Conservation (phyloP, 2,113 vertebrate species). For the Redunca redunca region DNA sequence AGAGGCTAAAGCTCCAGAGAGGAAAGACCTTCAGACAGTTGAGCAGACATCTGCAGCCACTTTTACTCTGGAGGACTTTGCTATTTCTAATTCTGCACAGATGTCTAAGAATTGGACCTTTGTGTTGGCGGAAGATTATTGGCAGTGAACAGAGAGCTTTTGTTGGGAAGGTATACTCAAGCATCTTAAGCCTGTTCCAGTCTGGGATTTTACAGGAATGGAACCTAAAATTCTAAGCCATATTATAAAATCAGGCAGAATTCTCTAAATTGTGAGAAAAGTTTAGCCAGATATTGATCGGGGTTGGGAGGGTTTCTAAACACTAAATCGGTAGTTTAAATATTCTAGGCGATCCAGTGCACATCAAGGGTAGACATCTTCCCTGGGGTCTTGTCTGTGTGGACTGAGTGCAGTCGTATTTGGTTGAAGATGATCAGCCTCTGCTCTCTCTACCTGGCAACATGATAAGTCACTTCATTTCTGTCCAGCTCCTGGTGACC, state of each 20-base stretch:
- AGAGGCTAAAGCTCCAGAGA: neutral
- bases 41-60: neutral
- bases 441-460: neutral
- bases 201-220: neutral
- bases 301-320: neutral
- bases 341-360: rapidly evolving
- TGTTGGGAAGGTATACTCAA: neutral
- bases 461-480: neutral
- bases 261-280: neutral
- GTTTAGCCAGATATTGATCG: neutral
- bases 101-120: neutral
- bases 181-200: rapidly evolving
- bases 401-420: neutral
- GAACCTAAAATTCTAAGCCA: neutral
- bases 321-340: neutral
- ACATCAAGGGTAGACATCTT: neutral
- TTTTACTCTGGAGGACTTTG: neutral
- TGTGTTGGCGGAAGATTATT: neutral
- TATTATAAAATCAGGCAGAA: neutral
- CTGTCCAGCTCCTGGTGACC: neutral
- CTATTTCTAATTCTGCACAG: neutral
- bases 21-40: neutral
- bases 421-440: neutral
- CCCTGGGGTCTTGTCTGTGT: neutral
- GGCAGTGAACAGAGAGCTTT: neutral